Percentiles rank a stretch among this genome's conserved stretches.
Evolutionary conservation across 2,797 vertebrate genomes (phyloP).

Genomic region (Loris lydekkerianus): DNA sequence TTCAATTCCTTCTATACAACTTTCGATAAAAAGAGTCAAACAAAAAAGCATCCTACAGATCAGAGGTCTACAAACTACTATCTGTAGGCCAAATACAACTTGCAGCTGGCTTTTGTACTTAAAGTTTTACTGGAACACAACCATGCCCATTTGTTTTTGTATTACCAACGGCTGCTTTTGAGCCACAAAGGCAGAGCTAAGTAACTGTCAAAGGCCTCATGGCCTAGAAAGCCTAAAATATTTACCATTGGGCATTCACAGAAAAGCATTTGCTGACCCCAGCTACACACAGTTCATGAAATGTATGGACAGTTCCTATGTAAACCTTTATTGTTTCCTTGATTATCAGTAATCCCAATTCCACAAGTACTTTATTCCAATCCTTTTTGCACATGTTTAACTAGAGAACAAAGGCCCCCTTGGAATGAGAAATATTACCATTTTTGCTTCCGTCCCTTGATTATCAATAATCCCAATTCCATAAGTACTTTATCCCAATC

Average conservation of each 20-base stretch:
- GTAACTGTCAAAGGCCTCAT: neutral
- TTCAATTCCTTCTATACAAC: neutral
- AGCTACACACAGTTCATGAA: neutral
- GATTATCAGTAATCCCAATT: neutral
- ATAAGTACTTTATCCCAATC: neutral
- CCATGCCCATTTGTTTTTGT: neutral
- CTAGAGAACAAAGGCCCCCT: neutral
- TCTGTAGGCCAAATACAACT: neutral
- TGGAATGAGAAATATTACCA: slow-evolving; percentile 31
- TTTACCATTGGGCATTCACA: neutral
- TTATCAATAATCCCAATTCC: no score
- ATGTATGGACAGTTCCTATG: neutral
- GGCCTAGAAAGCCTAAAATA: neutral
- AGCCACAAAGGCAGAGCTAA: neutral
- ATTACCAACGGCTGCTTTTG: neutral
- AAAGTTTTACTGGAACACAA: slow-evolving; percentile 24
- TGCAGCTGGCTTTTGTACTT: neutral
- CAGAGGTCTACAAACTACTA: neutral
- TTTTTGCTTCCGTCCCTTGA: slow-evolving; percentile 55
- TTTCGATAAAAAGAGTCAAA: slow-evolving; percentile 32
- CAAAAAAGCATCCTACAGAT: neutral
- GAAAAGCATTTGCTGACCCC: neutral
- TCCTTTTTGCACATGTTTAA: neutral
- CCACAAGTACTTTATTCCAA: neutral
- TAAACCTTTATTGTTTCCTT: neutral